Conservation (phyloP, 2,797 vertebrate species). For the Pristis pectinata region DNA sequence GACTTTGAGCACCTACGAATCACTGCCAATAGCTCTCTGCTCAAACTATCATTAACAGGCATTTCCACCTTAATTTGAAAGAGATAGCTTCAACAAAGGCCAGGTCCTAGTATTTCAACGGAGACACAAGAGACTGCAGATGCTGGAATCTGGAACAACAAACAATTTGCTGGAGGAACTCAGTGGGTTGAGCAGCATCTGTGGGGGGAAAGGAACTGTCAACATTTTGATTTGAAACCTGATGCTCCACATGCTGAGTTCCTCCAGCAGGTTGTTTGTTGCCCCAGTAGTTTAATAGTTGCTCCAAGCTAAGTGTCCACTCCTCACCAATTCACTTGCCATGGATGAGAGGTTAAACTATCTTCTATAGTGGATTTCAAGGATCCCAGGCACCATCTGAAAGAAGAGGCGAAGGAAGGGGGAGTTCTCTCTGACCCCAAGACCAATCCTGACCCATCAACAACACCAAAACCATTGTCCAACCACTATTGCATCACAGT, state of each 20-base stretch:
- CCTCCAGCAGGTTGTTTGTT: too few species aligned
- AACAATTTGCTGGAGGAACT: too few species aligned
- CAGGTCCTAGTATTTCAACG: not conserved
- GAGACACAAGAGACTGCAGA: too few species aligned
- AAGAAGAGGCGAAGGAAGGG: not conserved
- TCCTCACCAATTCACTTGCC: not conserved
- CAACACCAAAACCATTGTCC: not conserved
- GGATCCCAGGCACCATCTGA: not conserved
- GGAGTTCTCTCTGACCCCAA: not conserved
- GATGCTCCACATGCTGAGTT: too few species aligned
- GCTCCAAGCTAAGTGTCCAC: not conserved
- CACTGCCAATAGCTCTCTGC: not conserved
- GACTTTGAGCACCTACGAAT: too few species aligned
- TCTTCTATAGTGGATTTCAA: not conserved
- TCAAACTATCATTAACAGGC: not conserved
- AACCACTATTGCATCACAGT: not conserved
- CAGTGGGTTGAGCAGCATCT: too few species aligned
- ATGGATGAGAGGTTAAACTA: not conserved
- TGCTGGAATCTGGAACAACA: too few species aligned
- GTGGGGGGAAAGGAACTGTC: too few species aligned
- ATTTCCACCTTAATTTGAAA: not conserved
- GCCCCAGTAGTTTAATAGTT: not conserved
- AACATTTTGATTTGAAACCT: too few species aligned
- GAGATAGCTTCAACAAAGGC: not conserved
- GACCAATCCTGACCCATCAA: not conserved